Conservation (phyloP, 1,140 invertebrate species). For the Drosophila subpulchrella region DNA sequence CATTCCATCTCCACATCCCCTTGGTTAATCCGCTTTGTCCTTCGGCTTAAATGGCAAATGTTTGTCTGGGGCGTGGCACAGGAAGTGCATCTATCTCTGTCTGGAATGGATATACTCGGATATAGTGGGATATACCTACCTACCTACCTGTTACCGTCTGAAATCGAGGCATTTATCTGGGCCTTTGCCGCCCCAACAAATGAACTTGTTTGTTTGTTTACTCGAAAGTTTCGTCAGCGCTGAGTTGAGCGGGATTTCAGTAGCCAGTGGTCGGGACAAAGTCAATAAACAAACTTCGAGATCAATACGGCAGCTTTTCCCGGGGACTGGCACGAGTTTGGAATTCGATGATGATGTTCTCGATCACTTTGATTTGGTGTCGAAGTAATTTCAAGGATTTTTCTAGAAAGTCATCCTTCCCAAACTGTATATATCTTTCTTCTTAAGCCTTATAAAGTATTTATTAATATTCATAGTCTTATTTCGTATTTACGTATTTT, state of each 20-base stretch:
- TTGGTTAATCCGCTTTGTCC: slow-evolving; percentile 62
- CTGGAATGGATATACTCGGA: slow-evolving; percentile 7
- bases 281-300: slow-evolving; percentile 52
- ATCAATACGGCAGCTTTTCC: neutral
- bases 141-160: slow-evolving; percentile 24
- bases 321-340: slow-evolving; percentile 40
- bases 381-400: neutral
- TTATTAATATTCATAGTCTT: no score
- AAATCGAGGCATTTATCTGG: slow-evolving; percentile 1
- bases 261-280: slow-evolving; percentile 20
- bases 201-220: slow-evolving; percentile 77
- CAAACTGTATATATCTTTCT: no score
- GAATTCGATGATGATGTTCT: neutral
- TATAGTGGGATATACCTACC: no score
- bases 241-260: slow-evolving; percentile 36
- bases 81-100: slow-evolving; percentile 56
- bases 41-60: slow-evolving; percentile 66
- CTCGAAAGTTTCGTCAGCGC: slow-evolving; percentile 25
- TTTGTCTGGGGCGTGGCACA: slow-evolving; percentile 72
- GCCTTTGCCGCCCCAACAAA: slow-evolving; percentile 13
- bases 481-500: no score
- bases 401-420: neutral
- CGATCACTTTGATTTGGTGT: neutral
- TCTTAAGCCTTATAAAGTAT: no score
- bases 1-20: slow-evolving; percentile 11